Evolutionary conservation across 2,797 vertebrate species (phyloP), one percentile per base, ranked within the genome.

Genomic region (Aphelocoma californica): DNA sequence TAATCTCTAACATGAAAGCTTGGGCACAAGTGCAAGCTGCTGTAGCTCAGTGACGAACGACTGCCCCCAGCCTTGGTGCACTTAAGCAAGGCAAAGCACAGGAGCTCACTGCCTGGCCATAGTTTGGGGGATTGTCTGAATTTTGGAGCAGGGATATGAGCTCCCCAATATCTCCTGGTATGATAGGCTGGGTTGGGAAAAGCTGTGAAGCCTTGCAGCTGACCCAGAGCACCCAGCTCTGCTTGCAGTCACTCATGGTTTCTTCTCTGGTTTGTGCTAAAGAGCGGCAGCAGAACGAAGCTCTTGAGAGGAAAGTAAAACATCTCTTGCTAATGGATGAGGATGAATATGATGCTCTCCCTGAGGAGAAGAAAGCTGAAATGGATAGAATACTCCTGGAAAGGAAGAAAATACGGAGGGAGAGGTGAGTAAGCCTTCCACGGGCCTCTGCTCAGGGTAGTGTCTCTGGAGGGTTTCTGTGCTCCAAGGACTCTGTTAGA

Each of bases 301-400:
- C 47, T 6, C 14, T 92, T 32, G 87, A 96, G 19, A 97, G 32
- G 66, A 97, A 98, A 79, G 97, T 97, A 78, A 86, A 91, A 44
- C 92, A 36, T 54, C 85, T 98, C 72, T 96, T 96, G 94, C 97
- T 98, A 34, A 95, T 98, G 96, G 98, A 98, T 66, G 98, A 99
- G 61, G 98, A 99, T 0, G 96, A 98, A 29, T 99, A 98, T 12
- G 98, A 98, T 0, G 97, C 98, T 47, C 95, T 99, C 66, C 96
- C 98, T 3, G 96, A 98, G 38, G 97, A 98, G 45, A 90, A 98
- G 88, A 98, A 98, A 67, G 75, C 94, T 42, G 9, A 1, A 0
- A 95, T 98, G 14, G 90, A 97, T 42, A 78, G 94, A 29, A 54
- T 61, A 47, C 70, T 98, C 12, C 93, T 3, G n/a, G 10, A 8